Evolutionary conservation across 2,797 vertebrate genomes (phyloP).

Genomic region (Chaetophractus vellerosus): DNA sequence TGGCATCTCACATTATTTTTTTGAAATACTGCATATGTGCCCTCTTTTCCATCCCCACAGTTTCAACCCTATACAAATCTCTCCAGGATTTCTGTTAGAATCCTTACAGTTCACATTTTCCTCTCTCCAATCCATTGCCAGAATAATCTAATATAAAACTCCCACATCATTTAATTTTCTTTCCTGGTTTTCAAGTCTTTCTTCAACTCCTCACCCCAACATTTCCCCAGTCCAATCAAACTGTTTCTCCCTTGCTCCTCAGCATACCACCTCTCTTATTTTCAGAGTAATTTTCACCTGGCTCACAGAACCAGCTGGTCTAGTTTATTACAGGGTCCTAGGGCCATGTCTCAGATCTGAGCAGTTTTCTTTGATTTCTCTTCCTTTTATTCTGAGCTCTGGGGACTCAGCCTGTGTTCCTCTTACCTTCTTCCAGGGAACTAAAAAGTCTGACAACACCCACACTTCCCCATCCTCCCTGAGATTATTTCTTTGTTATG

Average conservation of each 20-base stretch:
- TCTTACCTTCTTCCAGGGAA: background rate
- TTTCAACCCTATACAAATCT: background rate
- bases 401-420: background rate
- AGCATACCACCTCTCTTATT: background rate
- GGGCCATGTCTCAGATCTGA: background rate
- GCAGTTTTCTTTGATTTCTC: background rate
- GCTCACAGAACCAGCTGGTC: background rate
- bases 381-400: background rate
- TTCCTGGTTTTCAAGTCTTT: background rate
- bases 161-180: background rate
- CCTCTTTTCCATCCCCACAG: background rate
- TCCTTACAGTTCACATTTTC: background rate
- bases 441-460: background rate
- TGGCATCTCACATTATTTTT: background rate
- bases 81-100: background rate
- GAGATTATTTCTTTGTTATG: constrained; percentile 12
- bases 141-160: background rate
- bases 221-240: background rate
- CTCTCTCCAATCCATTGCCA: background rate
- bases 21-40: background rate
- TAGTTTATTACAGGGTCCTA: background rate
- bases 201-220: background rate
- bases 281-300: background rate
- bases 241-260: background rate
- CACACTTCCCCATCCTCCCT: background rate